phyloP scores from a whole-genome alignment of 2,113 vertebrate genomes.

The Oxygymnocypris stewartii region DNA sequence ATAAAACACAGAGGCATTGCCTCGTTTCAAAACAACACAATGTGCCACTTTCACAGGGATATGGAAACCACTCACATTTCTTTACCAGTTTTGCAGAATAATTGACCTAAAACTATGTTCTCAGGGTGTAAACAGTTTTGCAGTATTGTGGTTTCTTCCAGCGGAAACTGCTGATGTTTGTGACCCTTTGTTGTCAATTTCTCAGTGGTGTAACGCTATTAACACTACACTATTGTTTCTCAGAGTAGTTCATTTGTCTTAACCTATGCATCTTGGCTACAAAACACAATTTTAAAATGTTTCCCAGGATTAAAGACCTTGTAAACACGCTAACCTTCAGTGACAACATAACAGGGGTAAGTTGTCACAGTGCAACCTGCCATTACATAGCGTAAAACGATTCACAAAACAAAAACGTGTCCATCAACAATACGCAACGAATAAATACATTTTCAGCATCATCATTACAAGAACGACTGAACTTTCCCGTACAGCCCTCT shows the following conservation, averaged over 20 bases:
- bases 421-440: not conserved
- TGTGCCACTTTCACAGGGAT: not conserved
- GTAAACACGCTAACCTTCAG: not conserved
- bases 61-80: not conserved
- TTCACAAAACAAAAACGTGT: not conserved
- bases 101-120: not conserved
- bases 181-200: not conserved
- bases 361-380: not conserved
- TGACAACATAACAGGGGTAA: not conserved
- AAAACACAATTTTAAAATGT: not conserved
- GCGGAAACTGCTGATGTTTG: not conserved
- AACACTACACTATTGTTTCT: too few species aligned
- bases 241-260: too few species aligned
- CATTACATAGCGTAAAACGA: not conserved
- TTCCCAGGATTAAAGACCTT: not conserved
- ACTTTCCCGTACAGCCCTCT: not conserved
- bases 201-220: too few species aligned
- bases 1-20: not conserved
- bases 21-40: not conserved
- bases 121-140: not conserved
- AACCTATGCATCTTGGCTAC: not conserved
- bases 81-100: not conserved
- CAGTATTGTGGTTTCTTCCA: not conserved
- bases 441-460: not conserved
- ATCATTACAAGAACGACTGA: too few species aligned